Evolutionary conservation across 2,113 vertebrate genomes (phyloP).

Genomic region (Calidris pugnax): DNA sequence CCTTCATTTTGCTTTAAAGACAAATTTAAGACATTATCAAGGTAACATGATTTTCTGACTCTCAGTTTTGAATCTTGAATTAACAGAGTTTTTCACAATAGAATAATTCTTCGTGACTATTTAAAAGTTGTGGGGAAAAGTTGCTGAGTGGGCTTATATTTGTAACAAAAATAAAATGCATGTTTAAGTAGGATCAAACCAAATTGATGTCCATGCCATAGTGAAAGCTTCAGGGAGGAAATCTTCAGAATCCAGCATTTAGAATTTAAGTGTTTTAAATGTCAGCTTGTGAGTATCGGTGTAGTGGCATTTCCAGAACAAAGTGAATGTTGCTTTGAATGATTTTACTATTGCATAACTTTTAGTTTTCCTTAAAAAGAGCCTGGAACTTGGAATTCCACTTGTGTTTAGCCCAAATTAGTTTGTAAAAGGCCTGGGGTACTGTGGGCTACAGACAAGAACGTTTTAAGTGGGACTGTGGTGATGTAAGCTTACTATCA

Average conservation of each 20-base stretch:
- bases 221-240: background rate
- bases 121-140: background rate
- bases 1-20: background rate
- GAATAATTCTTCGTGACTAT: background rate
- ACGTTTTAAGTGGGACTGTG: background rate
- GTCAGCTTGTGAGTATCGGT: background rate
- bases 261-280: background rate
- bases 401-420: background rate
- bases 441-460: background rate
- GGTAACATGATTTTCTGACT: background rate
- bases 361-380: background rate
- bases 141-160: background rate
- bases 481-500: background rate
- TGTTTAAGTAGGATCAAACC: background rate
- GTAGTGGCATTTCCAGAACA: background rate
- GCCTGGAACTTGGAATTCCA: background rate
- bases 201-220: background rate
- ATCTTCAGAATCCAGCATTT: background rate
- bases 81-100: background rate
- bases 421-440: background rate
- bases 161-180: background rate
- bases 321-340: background rate
- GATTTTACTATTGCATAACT: background rate
- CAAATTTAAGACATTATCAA: background rate
- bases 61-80: background rate